phyloP scores from a whole-genome alignment of 2,797 vertebrate genomes.

The Amazona finschi region DNA sequence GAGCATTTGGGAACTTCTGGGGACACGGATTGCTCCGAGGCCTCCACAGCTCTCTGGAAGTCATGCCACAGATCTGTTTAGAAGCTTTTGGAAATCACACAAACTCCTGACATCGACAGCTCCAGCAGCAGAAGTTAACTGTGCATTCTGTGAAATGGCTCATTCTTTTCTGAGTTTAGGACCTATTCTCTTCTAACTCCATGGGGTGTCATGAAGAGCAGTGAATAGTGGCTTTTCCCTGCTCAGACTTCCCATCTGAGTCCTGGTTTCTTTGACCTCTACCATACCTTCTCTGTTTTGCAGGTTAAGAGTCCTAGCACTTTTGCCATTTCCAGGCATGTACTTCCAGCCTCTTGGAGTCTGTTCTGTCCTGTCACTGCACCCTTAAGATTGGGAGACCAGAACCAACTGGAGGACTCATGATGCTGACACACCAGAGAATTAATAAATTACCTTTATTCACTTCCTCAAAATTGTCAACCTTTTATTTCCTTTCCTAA shows the following conservation, averaged over 20 bases:
- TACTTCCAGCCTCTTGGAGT: not conserved
- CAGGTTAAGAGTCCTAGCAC: not conserved
- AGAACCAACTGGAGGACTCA: not conserved
- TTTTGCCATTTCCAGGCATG: not conserved
- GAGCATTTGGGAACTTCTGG: not conserved
- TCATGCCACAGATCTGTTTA: not conserved
- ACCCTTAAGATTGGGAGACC: not conserved
- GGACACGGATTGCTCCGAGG: not conserved
- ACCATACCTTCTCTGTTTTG: not conserved
- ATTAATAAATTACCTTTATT: not conserved
- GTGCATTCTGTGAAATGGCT: not conserved
- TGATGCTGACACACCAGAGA: not conserved
- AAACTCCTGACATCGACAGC: not conserved
- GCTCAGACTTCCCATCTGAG: not conserved
- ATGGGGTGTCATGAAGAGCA: not conserved
- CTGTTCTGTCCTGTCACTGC: not conserved
- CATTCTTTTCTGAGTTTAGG: not conserved
- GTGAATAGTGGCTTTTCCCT: not conserved
- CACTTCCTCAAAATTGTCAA: not conserved
- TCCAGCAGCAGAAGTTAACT: not conserved
- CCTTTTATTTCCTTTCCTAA: not conserved
- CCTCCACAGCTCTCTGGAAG: not conserved
- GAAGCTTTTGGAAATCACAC: not conserved
- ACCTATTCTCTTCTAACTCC: not conserved
- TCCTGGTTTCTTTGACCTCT: not conserved